These are phyloP conservation scores for Rafetus swinhoei DNA, from an alignment of 2,113 vertebrate genomes.

Conservation along the genomic window DNA sequence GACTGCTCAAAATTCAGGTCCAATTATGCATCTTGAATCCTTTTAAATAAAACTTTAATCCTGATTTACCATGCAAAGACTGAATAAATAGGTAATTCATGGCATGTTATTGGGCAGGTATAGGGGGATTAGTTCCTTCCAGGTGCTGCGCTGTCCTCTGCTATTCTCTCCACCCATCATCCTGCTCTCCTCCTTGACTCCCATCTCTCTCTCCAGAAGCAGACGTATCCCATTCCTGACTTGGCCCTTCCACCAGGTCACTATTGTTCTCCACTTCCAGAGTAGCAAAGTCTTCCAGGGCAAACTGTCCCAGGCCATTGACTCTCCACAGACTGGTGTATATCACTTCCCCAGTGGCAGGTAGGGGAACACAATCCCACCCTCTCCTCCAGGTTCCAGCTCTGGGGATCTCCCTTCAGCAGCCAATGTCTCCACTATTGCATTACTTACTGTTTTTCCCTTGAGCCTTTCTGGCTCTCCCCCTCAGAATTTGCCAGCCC, in stretches of 20 bases:
- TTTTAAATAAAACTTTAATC: background rate
- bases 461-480: no score
- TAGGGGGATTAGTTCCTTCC: background rate
- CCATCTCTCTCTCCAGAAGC: background rate
- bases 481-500: no score
- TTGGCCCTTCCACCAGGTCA: background rate
- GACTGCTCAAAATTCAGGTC: background rate
- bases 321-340: background rate
- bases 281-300: background rate
- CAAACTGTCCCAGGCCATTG: background rate
- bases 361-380: no score
- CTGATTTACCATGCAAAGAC: background rate
- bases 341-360: no score
- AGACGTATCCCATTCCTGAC: background rate
- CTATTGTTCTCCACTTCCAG: no score
- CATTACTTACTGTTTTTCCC: no score
- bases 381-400: no score
- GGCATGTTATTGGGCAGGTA: background rate
- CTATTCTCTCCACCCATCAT: no score
- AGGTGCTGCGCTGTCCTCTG: no score
- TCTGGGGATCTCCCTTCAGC: no score
- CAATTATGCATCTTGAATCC: background rate
- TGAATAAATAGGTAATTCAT: background rate
- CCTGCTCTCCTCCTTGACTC: no score
- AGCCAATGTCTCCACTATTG: no score